phyloP scores from a whole-genome alignment of 2,113 vertebrate genomes.

The Albula glossodonta region DNA sequence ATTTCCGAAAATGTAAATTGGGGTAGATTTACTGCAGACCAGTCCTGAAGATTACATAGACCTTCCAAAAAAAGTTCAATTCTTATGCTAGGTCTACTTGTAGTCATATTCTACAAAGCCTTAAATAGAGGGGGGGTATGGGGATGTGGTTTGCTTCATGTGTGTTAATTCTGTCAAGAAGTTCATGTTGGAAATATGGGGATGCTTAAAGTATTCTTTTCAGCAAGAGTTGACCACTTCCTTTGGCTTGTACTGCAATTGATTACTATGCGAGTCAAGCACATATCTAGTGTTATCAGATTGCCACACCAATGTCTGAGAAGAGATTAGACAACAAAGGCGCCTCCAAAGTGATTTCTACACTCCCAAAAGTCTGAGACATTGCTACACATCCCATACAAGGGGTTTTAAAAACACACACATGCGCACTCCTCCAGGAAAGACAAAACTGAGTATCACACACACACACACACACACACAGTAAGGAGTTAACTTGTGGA shows the following conservation, averaged over 20 bases:
- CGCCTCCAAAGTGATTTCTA: not conserved
- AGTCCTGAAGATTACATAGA: not conserved
- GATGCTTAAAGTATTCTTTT: not conserved
- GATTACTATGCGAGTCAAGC: not conserved
- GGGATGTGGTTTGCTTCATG: not conserved
- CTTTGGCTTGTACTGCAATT: not conserved
- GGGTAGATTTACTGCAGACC: not conserved
- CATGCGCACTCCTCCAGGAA: not conserved
- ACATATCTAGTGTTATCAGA: not conserved
- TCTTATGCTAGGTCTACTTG: not conserved
- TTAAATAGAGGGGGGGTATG: too few species aligned
- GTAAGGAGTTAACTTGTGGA: not conserved
- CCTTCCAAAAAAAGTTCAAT: not conserved
- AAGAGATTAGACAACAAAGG: not conserved
- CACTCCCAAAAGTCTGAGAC: not conserved
- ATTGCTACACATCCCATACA: not conserved
- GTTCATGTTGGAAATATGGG: not conserved
- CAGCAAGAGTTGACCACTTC: not conserved
- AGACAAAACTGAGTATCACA: not conserved
- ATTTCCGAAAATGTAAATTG: not conserved
- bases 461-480: not conserved
- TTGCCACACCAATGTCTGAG: not conserved
- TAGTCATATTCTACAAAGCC: not conserved
- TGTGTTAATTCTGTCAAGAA: not conserved
- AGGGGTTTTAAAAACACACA: not conserved